Evolutionary conservation across 2,113 vertebrate species (phyloP), one percentile per base, ranked within the genome.

Genomic region (Hemibagrus wyckioides): DNA sequence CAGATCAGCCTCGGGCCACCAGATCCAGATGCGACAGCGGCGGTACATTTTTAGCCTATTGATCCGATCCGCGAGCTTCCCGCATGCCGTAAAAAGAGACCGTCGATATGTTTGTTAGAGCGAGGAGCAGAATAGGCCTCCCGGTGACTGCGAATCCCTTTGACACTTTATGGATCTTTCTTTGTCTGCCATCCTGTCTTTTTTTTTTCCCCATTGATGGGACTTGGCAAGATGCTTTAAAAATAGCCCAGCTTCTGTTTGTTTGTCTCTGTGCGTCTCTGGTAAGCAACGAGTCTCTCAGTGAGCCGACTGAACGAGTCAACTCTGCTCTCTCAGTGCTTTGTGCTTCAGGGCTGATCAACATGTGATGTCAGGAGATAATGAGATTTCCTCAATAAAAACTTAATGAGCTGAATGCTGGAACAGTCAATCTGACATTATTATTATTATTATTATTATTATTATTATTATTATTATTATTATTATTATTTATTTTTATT

Each of bases 151-250:
- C 28, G 61, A 80, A 88, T 88, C 56, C 80, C 73, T 77, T 41
- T 67, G 59, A 82, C 80, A 77, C 84, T 44, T 88, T 86, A 86
- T 88, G 39, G 89, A 90, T 88, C 83, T 61, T 59, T 88, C 81
- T 86, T 83, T 83, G 86, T 88, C 86, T 67, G 86, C 80, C 36
- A 82, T 93, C 87, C 25, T 83, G 61, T 83, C 10, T 89, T 85
- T 87, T 87, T 52, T 71, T 36, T 57, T 75, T 57, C n/a, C n/a
- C n/a, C 57, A 75, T 56, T 90, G 90, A 89, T 83, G 52, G 87
- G 75, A 54, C 77, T 79, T 50, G 82, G 82, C 61, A 59, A 89
- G 73, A 52, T 39, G 3, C 67, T 75, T 88, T 90, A 88, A 90
- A 88, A 90, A 90, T 88, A 88, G 87, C 73, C 71, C 4, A n/a